These are phyloP conservation scores for Orchesellides sinensis DNA, from an alignment of 2,888 invertebrate species.

Conservation along the genomic window DNA sequence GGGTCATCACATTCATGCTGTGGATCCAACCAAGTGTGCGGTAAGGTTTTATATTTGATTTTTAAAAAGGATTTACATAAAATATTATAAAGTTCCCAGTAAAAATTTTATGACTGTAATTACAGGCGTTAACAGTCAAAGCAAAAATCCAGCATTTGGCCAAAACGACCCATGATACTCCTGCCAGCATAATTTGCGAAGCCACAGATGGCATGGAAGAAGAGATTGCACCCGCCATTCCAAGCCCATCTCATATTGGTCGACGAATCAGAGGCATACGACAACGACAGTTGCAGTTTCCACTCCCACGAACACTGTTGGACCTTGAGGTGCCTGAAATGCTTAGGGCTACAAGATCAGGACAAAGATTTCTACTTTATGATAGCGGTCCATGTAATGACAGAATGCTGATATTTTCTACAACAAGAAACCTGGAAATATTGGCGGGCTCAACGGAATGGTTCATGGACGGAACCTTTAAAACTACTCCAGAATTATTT, in stretches of 20 bases:
- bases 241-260: background rate
- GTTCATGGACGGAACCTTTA: background rate
- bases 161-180: no score
- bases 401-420: background rate
- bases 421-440: background rate
- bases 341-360: background rate
- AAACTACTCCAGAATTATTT: background rate
- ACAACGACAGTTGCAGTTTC: background rate
- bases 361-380: background rate
- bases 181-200: background rate
- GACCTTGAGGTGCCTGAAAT: background rate
- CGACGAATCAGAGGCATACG: background rate
- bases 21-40: no score
- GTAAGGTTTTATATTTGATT: no score
- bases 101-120: no score
- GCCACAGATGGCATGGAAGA: background rate
- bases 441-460: background rate
- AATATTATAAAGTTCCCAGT: no score
- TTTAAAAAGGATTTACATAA: no score
- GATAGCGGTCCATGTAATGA: background rate
- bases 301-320: background rate
- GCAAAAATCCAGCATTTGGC: no score
- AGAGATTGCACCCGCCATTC: background rate
- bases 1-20: no score
- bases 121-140: no score